phyloP scores from a whole-genome alignment of 2,888 invertebrate species.

The Hyles lineata region DNA sequence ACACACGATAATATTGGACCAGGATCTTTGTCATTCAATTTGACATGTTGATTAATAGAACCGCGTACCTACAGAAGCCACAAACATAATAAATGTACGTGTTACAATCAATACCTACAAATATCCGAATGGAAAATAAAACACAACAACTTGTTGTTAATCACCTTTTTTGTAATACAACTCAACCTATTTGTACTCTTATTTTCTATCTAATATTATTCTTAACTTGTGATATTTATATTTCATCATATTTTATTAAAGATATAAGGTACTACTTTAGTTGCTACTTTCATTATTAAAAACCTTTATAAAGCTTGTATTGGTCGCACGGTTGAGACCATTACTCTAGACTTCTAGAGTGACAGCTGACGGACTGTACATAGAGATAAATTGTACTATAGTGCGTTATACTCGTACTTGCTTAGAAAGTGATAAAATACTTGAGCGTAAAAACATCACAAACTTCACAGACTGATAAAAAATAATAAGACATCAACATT shows the following conservation, averaged over 20 bases:
- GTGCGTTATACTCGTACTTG: constrained; percentile 8
- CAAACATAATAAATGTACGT: too few relatives aligned
- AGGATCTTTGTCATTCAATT: too few relatives aligned
- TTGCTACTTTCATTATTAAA: background rate
- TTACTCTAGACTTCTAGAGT: background rate
- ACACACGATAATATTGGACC: too few relatives aligned
- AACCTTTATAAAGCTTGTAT: background rate
- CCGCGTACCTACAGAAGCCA: too few relatives aligned
- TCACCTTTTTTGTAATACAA: too few relatives aligned
- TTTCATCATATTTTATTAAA: background rate
- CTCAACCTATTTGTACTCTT: too few relatives aligned
- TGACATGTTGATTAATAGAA: too few relatives aligned
- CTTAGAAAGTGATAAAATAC: background rate
- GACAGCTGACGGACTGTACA: constrained; percentile 15
- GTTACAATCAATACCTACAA: too few relatives aligned
- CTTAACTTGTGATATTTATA: too few relatives aligned
- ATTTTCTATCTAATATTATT: too few relatives aligned
- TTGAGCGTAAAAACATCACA: background rate
- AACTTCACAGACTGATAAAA: background rate
- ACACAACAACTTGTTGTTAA: too few relatives aligned
- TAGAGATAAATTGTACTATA: constrained; percentile 13
- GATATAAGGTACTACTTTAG: background rate
- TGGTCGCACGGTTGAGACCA: background rate
- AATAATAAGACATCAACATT: constrained; percentile 8
- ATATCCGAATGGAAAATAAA: too few relatives aligned